These are phyloP conservation scores for Didymodactylos carnosus DNA, from an alignment of 2,888 invertebrate genomes.

Conservation along the genomic window DNA sequence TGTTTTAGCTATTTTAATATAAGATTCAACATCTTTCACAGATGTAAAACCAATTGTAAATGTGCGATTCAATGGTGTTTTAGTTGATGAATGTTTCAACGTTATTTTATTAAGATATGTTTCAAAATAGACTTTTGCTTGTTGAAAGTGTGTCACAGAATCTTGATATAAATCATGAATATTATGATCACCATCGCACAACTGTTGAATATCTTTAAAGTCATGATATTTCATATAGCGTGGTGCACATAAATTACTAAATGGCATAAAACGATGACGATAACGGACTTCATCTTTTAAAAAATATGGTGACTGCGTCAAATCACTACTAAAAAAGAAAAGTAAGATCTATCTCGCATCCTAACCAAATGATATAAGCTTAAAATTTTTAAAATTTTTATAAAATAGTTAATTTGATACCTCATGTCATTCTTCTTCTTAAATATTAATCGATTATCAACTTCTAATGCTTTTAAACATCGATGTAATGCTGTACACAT, in stretches of 20 bases:
- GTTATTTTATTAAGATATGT: neutral
- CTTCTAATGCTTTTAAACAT: neutral
- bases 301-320: neutral
- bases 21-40: neutral
- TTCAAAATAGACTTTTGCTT: neutral
- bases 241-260: constrained; percentile 2
- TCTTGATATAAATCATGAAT: neutral
- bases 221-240: neutral
- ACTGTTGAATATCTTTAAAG: neutral
- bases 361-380: no score
- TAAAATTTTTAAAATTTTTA: no score
- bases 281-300: constrained; percentile 9
- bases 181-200: neutral
- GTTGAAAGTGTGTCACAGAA: neutral
- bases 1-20: neutral
- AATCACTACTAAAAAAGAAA: neutral
- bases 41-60: neutral
- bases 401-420: no score
- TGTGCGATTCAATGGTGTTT: neutral
- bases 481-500: neutral
- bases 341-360: no score
- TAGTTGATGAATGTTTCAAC: neutral
- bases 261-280: constrained; percentile 6
- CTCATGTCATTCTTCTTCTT: neutral
- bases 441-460: neutral